Evolutionary conservation across 2,797 vertebrate species (phyloP), one percentile per base, ranked within the genome.

Genomic region (Erethizon dorsatum): DNA sequence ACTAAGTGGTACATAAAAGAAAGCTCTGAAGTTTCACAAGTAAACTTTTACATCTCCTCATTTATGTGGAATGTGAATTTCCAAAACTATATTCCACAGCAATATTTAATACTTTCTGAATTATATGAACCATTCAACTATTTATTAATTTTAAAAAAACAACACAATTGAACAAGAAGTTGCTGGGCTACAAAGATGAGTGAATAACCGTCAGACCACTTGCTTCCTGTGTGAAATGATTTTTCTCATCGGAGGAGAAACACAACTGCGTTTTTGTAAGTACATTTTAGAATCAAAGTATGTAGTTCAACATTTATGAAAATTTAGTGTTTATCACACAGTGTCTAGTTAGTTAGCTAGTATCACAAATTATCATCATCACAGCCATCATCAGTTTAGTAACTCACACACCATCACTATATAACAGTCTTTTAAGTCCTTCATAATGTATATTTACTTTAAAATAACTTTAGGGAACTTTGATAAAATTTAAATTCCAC

Each of bases 261-360:
- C 77, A 90, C 83, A 94, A 59, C 0, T 85, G 24, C 20, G 13
- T 59, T 82, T 61, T 73, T 77, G 4, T 41, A 95, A 83, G 56
- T 71, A 61, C 56, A 83, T 59, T 90, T 95, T 22, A 47, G 83
- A 94, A 69, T 94, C 45, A 92, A 94, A 80, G 57, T 31, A 84
- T 41, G 12, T 2, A 95, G 59, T 50, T 65, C 52, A 88, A 85
- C 86, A 84, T 83, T 84, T 52, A 86, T 47, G 63, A 7, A 71
- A 24, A 95, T 86, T 91, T 83, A 83, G 77, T 86, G 41, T 57
- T 45, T 33, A 20, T 18, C 31, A 89, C 24, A 54, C 8, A 37
- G 33, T 63, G 17, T 71, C n/a, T 71, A 61, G 82, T 28, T 80
- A 26, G 71, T 28, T 59, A 78, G 22, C 15, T 61, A 87, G 54